Conservation (phyloP, 2,797 vertebrate species). For the Chromobotia macracanthus region DNA sequence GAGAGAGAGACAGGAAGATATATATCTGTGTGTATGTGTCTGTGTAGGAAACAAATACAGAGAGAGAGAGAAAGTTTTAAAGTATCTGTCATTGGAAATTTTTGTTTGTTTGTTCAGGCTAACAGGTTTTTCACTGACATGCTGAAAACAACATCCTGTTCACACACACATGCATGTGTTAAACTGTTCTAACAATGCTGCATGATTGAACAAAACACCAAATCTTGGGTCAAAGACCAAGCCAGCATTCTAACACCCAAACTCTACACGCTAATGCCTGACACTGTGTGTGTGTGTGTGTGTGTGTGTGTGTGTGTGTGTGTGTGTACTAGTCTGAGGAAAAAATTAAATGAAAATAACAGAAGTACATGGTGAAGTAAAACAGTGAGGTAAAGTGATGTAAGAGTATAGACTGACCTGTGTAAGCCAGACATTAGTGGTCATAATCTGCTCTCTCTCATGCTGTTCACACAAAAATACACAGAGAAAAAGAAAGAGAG, state of each 20-base stretch:
- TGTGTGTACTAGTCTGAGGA: too few species aligned
- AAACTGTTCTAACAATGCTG: background rate
- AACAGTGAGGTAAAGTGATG: background rate
- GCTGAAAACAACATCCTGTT: background rate
- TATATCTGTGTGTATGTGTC: background rate
- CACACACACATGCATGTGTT: background rate
- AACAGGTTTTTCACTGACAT: too few species aligned
- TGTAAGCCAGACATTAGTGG: conserved; percentile 97
- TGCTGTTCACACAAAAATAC: conserved; percentile 77
- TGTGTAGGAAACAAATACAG: background rate
- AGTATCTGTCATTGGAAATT: background rate
- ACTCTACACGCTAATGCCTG: background rate
- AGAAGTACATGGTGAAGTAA: too few species aligned
- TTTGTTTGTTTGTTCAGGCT: background rate
- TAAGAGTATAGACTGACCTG: conserved; percentile 80
- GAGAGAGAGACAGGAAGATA: conserved; percentile 3
- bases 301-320: too few species aligned
- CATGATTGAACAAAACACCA: background rate
- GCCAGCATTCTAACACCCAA: background rate
- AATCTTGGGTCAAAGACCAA: background rate
- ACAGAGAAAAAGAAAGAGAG: background rate
- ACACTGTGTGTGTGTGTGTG: too few species aligned
- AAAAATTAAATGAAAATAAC: too few species aligned
- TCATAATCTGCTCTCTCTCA: conserved; percentile 98
- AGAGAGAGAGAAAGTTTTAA: background rate